Evolutionary conservation across 2,888 invertebrate species (phyloP).

Genomic region (Muschampia plurimacula): DNA sequence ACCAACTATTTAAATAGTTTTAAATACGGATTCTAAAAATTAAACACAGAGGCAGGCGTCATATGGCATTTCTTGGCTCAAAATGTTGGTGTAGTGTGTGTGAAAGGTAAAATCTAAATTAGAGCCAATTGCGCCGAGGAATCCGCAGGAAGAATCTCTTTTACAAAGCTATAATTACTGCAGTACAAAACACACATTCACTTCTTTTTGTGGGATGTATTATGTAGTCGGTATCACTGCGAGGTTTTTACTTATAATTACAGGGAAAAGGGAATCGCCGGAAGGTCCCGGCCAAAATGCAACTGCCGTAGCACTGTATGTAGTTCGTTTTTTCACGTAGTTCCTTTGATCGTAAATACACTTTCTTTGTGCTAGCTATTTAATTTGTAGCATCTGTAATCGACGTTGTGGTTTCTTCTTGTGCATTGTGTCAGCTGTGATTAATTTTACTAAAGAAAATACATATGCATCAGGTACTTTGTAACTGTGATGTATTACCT

Average conservation of each 20-base stretch:
- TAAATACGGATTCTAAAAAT: background rate
- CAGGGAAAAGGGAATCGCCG: constrained; percentile 60
- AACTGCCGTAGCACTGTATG: constrained; percentile 54
- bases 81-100: constrained; percentile 39
- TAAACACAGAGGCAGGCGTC: constrained; percentile 22
- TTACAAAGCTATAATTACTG: constrained; percentile 46
- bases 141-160: constrained; percentile 30
- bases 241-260: constrained; percentile 66
- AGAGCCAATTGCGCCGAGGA: constrained; percentile 45
- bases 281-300: constrained; percentile 61
- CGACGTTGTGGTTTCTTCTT: constrained; percentile 61
- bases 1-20: background rate
- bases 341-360: constrained; percentile 62
- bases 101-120: constrained; percentile 49
- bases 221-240: constrained; percentile 57
- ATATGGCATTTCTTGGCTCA: constrained; percentile 40
- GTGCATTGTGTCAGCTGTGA: constrained; percentile 36
- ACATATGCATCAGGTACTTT: background rate
- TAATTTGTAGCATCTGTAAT: constrained; percentile 65
- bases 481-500: too few relatives aligned
- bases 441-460: constrained; percentile 26
- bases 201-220: constrained; percentile 56
- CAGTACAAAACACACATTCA: constrained; percentile 47
- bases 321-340: constrained; percentile 52
- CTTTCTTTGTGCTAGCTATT: constrained; percentile 58